Evolutionary conservation across 2,797 vertebrate genomes (phyloP), one percentile per base, ranked within the genome.

Genomic region (Agapornis canus): DNA sequence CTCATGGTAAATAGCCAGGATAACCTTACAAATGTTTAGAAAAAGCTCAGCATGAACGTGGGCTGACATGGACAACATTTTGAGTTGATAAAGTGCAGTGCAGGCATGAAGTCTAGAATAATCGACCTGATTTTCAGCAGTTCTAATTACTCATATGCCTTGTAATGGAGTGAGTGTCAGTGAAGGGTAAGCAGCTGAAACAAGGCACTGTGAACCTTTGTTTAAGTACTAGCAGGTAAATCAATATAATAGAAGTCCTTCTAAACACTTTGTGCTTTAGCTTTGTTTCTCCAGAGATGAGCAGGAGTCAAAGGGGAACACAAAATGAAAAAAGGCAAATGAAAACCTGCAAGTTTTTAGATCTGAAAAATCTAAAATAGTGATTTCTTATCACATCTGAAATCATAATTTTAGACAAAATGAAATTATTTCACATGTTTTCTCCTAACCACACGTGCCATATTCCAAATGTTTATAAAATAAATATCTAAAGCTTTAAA

Each of bases 221-320:
- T 82, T 94, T 86, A 93, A 82, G 43, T 32, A 73, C 56, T 52
- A 39, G 82, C 78, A 93, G 43, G 49, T 61, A 90, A 97, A 95
- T 85, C 76, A 78, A 82, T 66, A 45, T 9, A 91, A 93, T 47
- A 75, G n/a, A 91, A 86, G 72, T 86, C 76, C 95, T 88, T 29
- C 49, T 90, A 78, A 95, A 90, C 54, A 43, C 87, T 81, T 64
- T 35, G 42, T 23, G 78, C 45, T 83, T 88, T 39, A 72, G 64
- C 25, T 81, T 75, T 81, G 61, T 76, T 35, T 40, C 60, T 86
- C 76, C 48, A 68, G 89, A 91, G 76, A 54, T 57, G 11, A 65
- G 31, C 5, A 47, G 32, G 11, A 40, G 4, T 42, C 76, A 76
- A 71, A 78, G 20, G 20, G 21, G 71, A 93, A 83, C 6, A 68